Conservation (phyloP, 1,140 invertebrate species). For the Plodia interpunctella region DNA sequence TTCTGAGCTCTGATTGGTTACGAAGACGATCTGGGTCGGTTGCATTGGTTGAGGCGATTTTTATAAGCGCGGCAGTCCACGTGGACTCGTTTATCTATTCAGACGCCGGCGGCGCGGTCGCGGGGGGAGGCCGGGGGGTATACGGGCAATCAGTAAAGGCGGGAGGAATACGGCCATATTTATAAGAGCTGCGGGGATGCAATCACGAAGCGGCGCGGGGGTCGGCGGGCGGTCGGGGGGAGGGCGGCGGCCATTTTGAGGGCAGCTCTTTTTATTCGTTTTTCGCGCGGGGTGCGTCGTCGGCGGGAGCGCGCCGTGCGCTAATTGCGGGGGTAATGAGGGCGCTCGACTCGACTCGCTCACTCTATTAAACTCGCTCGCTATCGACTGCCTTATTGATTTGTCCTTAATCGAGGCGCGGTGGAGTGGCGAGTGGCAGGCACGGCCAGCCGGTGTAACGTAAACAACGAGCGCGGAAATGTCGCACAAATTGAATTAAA, state of each 20-base stretch:
- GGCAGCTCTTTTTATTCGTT: constrained; percentile 78
- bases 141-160: constrained; percentile 78
- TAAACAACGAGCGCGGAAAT: constrained; percentile 49
- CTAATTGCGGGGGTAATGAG: constrained; percentile 76
- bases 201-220: constrained; percentile 76
- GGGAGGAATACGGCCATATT: constrained; percentile 78
- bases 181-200: constrained; percentile 78
- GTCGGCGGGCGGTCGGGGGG: constrained; percentile 52
- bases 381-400: constrained; percentile 75
- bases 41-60: constrained; percentile 69
- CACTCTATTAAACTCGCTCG: constrained; percentile 74
- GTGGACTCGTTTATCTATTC: constrained; percentile 79
- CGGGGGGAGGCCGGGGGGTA: constrained; percentile 73
- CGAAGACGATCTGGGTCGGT: constrained; percentile 27
- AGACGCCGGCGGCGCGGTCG: constrained; percentile 75
- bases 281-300: constrained; percentile 75
- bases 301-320: constrained; percentile 70
- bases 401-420: constrained; percentile 69
- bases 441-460: constrained; percentile 50
- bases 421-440: constrained; percentile 51
- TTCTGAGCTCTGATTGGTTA: constrained; percentile 44
- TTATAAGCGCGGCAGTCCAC: constrained; percentile 74
- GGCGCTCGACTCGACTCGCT: constrained; percentile 69
- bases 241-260: constrained; percentile 77
- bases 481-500: constrained; percentile 61